Percentiles rank a stretch among this genome's conserved stretches.
These are phyloP conservation scores for Lycopodina hypogea DNA, from an alignment of 37 sponge, comb jelly and placozoan species.

Conservation along the genomic window DNA sequence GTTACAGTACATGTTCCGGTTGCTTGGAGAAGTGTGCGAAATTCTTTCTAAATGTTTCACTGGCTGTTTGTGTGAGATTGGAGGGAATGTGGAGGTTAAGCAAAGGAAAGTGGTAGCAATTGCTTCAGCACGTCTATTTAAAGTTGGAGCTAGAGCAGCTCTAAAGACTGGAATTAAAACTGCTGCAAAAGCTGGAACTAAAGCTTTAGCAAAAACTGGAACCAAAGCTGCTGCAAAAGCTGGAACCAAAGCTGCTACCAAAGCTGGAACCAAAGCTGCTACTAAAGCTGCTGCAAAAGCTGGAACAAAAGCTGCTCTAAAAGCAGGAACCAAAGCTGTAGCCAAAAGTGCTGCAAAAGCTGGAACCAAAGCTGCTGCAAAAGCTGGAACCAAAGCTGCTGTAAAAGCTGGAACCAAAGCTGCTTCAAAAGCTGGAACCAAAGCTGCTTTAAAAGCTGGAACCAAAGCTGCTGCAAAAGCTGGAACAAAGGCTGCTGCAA, in stretches of 20 bases:
- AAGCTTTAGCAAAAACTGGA: background rate
- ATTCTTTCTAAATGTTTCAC: no score
- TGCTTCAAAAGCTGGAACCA: background rate
- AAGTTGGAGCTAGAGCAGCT: no score
- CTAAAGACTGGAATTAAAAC: background rate
- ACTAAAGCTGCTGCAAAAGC: background rate
- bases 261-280: constrained; percentile 1
- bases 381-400: constrained; percentile 2
- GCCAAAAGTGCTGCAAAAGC: constrained; percentile 1
- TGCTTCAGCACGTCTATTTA: no score
- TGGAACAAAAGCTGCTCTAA: background rate
- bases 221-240: background rate
- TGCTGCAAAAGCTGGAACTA: background rate
- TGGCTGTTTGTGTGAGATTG: no score
- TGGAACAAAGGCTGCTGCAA: constrained; percentile 10
- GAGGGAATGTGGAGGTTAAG: no score
- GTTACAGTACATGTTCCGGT: no score
- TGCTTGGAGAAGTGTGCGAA: no score
- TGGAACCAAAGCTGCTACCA: background rate
- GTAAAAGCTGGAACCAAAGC: background rate
- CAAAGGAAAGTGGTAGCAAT: no score
- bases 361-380: background rate
- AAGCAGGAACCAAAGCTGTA: constrained; percentile 3
- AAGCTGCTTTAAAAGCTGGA: background rate
- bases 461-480: constrained; percentile 1